A percentile compares a stretch with the other conserved stretches of the same genome.
These are phyloP conservation scores for Lasioglossum leucozonium DNA, from an alignment of 2,888 invertebrate genomes.

Conservation along the genomic window DNA sequence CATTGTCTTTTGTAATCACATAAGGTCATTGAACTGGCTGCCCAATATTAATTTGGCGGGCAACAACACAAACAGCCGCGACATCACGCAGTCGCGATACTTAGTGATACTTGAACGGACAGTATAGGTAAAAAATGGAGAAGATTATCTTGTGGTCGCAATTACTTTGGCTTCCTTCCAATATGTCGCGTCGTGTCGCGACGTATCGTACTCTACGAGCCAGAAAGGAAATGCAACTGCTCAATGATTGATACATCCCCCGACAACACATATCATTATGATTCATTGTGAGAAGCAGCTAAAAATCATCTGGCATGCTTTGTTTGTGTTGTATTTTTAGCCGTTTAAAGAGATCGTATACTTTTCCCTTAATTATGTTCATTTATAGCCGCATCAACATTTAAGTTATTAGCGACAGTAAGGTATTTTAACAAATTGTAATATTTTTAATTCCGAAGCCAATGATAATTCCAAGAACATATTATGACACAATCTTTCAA, in stretches of 20 bases:
- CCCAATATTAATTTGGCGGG: too few relatives aligned
- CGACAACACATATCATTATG: slow-evolving; percentile 10
- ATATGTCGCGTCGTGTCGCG: not conserved
- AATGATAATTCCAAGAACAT: too few relatives aligned
- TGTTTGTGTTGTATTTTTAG: not conserved
- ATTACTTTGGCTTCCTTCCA: slow-evolving; percentile 82
- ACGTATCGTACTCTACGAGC: slow-evolving; percentile 78
- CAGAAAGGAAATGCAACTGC: slow-evolving; percentile 56
- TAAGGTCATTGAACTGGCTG: too few relatives aligned
- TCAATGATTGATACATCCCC: slow-evolving; percentile 50
- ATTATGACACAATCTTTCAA: too few relatives aligned
- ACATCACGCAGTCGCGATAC: too few relatives aligned
- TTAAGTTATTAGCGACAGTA: too few relatives aligned
- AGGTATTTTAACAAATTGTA: too few relatives aligned
- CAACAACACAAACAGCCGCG: too few relatives aligned
- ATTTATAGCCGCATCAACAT: too few relatives aligned
- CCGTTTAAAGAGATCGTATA: not conserved
- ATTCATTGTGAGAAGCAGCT: not conserved
- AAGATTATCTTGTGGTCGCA: slow-evolving; percentile 82
- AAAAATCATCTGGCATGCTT: not conserved
- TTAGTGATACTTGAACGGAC: slow-evolving; percentile 47
- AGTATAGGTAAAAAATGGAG: slow-evolving; percentile 75
- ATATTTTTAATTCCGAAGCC: too few relatives aligned
- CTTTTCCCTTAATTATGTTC: too few relatives aligned
- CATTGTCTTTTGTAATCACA: too few relatives aligned